These are phyloP conservation scores for Caenorhabditis sulstoni DNA, from an alignment of 2,888 invertebrate genomes.

Conservation along the genomic window DNA sequence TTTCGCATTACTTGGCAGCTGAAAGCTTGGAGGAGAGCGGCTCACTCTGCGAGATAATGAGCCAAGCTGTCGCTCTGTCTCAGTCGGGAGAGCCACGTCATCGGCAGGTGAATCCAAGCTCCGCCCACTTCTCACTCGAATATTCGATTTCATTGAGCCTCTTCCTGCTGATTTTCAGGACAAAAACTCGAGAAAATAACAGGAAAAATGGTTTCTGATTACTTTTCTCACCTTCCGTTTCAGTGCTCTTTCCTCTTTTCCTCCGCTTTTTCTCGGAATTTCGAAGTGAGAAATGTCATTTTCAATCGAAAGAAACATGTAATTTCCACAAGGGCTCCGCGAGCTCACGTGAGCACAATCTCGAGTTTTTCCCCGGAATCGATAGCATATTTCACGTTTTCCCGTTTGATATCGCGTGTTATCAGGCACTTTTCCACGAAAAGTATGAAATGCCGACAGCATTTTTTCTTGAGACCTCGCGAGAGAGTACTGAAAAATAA, in stretches of 20 bases:
- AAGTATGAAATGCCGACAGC: too few species aligned
- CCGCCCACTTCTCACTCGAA: not conserved
- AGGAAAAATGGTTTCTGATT: not conserved
- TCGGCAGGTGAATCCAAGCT: not conserved
- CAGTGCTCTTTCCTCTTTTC: slow-evolving; percentile 4
- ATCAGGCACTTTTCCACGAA: too few species aligned
- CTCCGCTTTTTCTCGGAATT: not conserved
- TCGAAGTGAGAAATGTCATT: too few species aligned
- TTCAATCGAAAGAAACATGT: too few species aligned
- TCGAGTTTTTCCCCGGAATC: slow-evolving; percentile 7
- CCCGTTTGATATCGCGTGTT: too few species aligned
- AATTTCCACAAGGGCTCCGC: not conserved
- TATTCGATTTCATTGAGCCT: too few species aligned
- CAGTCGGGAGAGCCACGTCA: not conserved
- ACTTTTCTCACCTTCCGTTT: not conserved
- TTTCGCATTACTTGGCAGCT: too few species aligned
- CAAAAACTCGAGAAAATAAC: not conserved
- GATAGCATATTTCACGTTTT: too few species aligned
- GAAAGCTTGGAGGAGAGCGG: too few species aligned
- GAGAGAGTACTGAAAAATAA: too few species aligned
- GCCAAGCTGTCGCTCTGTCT: not conserved
- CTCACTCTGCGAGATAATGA: not conserved
- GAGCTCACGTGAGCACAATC: slow-evolving; percentile 3
- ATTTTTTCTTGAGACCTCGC: too few species aligned
- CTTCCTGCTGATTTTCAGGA: not conserved